Base-by-base conservation (phyloP, 2,888 invertebrate genomes). In the Oxytorus armatus region DNA sequence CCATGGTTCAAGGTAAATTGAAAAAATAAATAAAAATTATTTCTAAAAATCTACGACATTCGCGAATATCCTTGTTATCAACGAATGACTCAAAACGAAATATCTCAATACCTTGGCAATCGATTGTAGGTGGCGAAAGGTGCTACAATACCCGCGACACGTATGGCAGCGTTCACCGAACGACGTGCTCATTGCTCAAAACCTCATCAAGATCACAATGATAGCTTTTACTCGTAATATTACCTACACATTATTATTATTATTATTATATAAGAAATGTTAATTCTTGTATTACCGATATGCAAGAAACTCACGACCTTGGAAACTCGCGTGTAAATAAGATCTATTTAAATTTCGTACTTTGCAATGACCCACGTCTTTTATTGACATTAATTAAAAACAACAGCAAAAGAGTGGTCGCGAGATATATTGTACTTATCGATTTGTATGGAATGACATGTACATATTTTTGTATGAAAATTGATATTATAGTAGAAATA, bases 1-100 rank as follows among this genome's bases (percentile, higher is more conserved):
- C 85, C 92, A 7, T 94, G 94, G 94, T 92, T 92, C 68, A 89
- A 90, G 88, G 91, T 92, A 86, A 78, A 7, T 0, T 11, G 25
- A 1, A 42, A 11, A 25, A 11, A 33, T 11, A 0, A 8, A 47
- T 1, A 47, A 47, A 14, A 47, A 47, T n/a, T n/a, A n/a, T n/a
- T n/a, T n/a, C n/a, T n/a, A n/a, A n/a, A n/a, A n/a, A n/a, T n/a
- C n/a, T n/a, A n/a, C n/a, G n/a, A n/a, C n/a, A n/a, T n/a, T n/a
- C n/a, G n/a, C n/a, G n/a, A n/a, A n/a, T n/a, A n/a, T n/a, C n/a
- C n/a, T n/a, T n/a, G n/a, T n/a, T n/a, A n/a, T n/a, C n/a, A n/a
- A n/a, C n/a, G n/a, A n/a, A n/a, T n/a, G n/a, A n/a, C 36, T 36
- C 36, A 36, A 36, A 11, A 29, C 7, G 7, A 23, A n/a, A 25